These are phyloP conservation scores for Sus cebifrons DNA, from an alignment of 2,797 vertebrate species.

Conservation along the genomic window DNA sequence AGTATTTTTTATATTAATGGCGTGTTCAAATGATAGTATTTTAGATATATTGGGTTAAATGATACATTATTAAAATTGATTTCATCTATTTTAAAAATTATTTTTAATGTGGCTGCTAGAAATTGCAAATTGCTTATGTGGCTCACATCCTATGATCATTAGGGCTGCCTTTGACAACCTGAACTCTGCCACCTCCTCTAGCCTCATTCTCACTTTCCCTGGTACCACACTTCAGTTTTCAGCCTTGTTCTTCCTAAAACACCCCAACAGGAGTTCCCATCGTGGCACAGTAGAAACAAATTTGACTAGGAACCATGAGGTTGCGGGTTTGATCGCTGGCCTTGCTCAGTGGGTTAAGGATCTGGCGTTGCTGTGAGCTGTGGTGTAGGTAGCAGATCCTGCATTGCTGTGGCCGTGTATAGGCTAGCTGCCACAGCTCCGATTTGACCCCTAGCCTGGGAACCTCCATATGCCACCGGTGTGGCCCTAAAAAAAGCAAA, in stretches of 20 bases:
- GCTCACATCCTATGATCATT: neutral
- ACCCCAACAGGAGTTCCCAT: too few species aligned
- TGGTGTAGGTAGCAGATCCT: too few species aligned
- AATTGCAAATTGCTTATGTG: neutral
- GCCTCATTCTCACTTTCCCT: neutral
- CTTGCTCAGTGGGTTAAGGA: too few species aligned
- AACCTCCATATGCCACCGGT: too few species aligned
- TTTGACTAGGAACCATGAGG: too few species aligned
- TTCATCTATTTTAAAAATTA: neutral
- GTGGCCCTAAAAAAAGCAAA: too few species aligned
- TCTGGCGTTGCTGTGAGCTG: too few species aligned
- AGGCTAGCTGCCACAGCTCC: too few species aligned
- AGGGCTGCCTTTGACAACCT: neutral
- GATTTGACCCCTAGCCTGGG: too few species aligned
- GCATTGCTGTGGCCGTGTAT: too few species aligned
- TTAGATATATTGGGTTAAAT: neutral
- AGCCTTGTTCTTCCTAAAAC: neutral
- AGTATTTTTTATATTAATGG: neutral
- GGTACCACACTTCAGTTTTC: neutral
- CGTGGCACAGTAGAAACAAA: too few species aligned
- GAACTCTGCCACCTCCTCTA: neutral
- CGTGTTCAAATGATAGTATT: neutral
- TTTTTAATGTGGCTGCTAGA: neutral
- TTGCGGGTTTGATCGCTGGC: too few species aligned
- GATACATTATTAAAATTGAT: neutral